Conservation (phyloP, 30 jellyfish, hydroid and myxozoan species). For the Rhopilema esculentum region DNA sequence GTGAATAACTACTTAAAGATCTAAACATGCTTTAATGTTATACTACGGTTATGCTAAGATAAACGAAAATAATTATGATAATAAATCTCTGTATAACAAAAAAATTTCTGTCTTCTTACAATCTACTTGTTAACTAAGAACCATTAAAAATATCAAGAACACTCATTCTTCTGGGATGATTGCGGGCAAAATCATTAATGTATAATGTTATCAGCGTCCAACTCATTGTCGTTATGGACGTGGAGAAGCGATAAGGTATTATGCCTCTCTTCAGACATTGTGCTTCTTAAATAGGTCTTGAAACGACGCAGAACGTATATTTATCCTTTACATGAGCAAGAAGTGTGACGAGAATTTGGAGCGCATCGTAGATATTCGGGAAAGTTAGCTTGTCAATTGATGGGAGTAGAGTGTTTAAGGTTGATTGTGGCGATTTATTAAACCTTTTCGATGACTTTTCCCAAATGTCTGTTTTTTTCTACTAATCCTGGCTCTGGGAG, state of each 20-base stretch:
- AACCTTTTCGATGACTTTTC: not conserved
- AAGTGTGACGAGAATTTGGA: conserved; percentile 62
- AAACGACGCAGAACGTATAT: conserved; percentile 55
- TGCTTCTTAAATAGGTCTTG: conserved; percentile 55
- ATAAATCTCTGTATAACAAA: not conserved
- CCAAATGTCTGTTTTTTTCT: not conserved
- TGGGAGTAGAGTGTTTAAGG: conserved; percentile 25
- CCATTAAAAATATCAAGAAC: not conserved
- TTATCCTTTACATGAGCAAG: conserved; percentile 76
- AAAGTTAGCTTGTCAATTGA: conserved; percentile 41
- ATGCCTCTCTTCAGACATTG: conserved; percentile 47
- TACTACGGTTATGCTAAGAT: too few species aligned
- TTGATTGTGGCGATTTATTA: not conserved
- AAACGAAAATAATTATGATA: too few species aligned
- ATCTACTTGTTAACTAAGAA: not conserved
- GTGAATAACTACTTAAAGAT: too few species aligned
- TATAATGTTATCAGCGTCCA: conserved; percentile 6
- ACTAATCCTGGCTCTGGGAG: not conserved
- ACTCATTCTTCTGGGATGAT: not conserved
- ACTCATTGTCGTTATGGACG: not conserved
- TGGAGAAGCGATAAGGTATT: too few species aligned
- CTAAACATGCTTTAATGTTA: too few species aligned
- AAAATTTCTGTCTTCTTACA: not conserved
- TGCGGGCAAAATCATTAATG: not conserved
- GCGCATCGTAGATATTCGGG: conserved; percentile 56